Percentiles rank a stretch among this genome's conserved stretches.
phyloP scores from a whole-genome alignment of 2,113 vertebrate species.

The Rutilus rutilus region DNA sequence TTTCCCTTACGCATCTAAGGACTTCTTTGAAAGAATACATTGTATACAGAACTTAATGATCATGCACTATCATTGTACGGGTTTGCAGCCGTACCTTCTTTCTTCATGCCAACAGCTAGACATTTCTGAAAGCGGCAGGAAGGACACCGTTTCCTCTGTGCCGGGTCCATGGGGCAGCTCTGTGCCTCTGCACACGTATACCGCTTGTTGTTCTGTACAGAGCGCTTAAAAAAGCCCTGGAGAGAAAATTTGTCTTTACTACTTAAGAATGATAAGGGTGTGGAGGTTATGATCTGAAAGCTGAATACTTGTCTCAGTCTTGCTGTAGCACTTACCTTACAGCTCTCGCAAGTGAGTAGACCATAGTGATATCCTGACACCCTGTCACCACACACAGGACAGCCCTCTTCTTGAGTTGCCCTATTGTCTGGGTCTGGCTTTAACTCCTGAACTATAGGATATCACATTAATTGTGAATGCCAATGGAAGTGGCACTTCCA shows the following conservation, averaged over 20 bases:
- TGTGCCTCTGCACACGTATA: slow-evolving; percentile 79
- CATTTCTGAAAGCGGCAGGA: slow-evolving; percentile 83
- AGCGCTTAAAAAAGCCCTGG: slow-evolving; percentile 84
- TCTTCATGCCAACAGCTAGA: slow-evolving; percentile 81
- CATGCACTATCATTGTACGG: not conserved
- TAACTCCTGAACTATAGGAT: slow-evolving; percentile 66
- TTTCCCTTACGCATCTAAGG: not conserved
- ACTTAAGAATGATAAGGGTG: not conserved
- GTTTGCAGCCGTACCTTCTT: slow-evolving; percentile 70
- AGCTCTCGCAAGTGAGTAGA: slow-evolving; percentile 80
- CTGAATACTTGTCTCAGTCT: not conserved
- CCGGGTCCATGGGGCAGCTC: slow-evolving; percentile 77
- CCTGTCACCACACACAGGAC: slow-evolving; percentile 79
- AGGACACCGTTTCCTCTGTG: slow-evolving; percentile 81
- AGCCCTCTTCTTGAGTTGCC: slow-evolving; percentile 62
- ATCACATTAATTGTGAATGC: not conserved
- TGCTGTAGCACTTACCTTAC: slow-evolving; percentile 69
- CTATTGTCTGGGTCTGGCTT: slow-evolving; percentile 59
- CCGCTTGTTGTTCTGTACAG: slow-evolving; percentile 81
- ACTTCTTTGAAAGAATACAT: not conserved
- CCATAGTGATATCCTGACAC: slow-evolving; percentile 82
- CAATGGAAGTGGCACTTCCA: not conserved
- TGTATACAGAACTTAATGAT: not conserved
- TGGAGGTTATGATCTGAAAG: not conserved
- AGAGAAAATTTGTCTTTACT: not conserved